Evolutionary conservation across 2,888 invertebrate genomes (phyloP), one percentile per base, ranked within the genome.

Genomic region (Andrena dorsata): DNA sequence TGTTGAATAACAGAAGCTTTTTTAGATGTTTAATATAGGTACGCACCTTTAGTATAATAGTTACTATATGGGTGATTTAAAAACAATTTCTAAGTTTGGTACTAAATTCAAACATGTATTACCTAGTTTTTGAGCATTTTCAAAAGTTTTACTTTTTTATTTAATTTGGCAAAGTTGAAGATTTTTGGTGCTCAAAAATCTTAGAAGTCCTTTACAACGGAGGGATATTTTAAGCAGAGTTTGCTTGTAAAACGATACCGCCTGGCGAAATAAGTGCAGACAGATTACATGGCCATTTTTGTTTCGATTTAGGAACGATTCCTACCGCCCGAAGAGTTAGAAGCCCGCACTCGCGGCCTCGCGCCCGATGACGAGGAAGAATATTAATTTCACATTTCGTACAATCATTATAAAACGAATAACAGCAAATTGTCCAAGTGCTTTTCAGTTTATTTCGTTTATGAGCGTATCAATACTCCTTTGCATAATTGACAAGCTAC

Each of bases 201-300:
- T 96, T 99, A 95, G 98, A 99, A 93, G 98, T 99, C 94, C 96
- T 99, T 92, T 99, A 99, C 95, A 92, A 99, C 99, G 93, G 99
- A 99, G 97, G 99, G 98, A 82, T 26, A 20, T 23, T 49, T 23
- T 10, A n/a, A 8, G 47, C 41, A 47, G n/a, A 4, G 32, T 53
- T 51, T 2, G 0, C 20, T 2, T 3, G 10, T 41, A 23, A 63
- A 28, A 63, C 26, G 23, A 63, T 0, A 16, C 41, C 2, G 13
- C 2, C 20, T 20, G 2, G 7, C 10, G 35, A 10, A 4, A 26
- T 16, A 13, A 10, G 8, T 10, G 10, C 23, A 6, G 10, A 41
- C 10, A n/a, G 26, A 10, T 26, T 41, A 8, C 10, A 0, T n/a
- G 41, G 13, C 41, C 41, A 41, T 58, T n/a, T 41, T 49, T 30